Conservation (phyloP, 2,113 vertebrate species). For the Noctilio leporinus region DNA sequence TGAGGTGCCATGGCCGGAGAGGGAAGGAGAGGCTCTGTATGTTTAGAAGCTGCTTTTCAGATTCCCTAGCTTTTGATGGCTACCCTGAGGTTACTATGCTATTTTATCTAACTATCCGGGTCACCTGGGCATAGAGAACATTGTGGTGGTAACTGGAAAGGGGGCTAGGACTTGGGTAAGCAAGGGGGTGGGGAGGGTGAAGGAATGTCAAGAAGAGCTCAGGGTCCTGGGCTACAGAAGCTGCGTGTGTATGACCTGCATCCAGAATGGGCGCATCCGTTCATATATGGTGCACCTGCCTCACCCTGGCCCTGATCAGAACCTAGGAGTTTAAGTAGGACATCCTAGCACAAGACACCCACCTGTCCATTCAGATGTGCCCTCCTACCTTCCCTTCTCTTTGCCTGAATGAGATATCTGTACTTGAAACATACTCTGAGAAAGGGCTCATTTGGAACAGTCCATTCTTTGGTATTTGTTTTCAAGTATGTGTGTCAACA, state of each 20-base stretch:
- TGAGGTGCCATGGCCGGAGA: not conserved
- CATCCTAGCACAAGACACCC: not conserved
- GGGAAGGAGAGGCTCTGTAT: not conserved
- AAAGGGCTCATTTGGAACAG: not conserved
- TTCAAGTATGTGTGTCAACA: not conserved
- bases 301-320: not conserved
- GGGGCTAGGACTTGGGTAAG: not conserved
- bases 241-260: accelerated
- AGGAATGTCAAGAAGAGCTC: not conserved
- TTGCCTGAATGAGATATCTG: not conserved
- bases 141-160: no score
- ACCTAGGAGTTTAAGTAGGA: not conserved
- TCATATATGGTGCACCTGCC: not conserved
- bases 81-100: not conserved
- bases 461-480: not conserved
- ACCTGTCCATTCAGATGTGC: not conserved
- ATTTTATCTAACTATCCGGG: accelerated
- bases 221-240: not conserved
- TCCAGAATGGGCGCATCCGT: no score
- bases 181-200: accelerated
- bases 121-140: not conserved
- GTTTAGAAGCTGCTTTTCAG: not conserved
- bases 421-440: not conserved
- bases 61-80: not conserved
- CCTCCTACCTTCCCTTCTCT: not conserved